phyloP scores from a whole-genome alignment of 2,888 invertebrate genomes.

The Timema cristinae region DNA sequence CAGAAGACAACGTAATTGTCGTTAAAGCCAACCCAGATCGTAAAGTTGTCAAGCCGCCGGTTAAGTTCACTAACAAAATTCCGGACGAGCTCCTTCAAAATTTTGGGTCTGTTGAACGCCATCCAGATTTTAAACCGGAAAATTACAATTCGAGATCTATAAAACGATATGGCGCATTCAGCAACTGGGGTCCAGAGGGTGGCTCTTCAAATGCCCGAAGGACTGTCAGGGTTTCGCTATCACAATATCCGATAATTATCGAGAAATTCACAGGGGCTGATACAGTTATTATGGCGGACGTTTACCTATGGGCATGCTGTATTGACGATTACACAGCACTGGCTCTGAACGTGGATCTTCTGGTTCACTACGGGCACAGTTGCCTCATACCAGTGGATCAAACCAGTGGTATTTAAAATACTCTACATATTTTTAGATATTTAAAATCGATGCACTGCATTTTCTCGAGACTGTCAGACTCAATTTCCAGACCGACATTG shows the following conservation, averaged over 20 bases:
- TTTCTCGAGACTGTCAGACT: slow-evolving; percentile 83
- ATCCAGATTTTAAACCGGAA: slow-evolving; percentile 71
- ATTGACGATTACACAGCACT: slow-evolving; percentile 94
- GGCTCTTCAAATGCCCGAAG: slow-evolving; percentile 97
- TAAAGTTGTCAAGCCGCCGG: slow-evolving; percentile 72
- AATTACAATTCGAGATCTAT: slow-evolving; percentile 97
- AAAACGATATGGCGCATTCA: slow-evolving; percentile 97
- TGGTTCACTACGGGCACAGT: slow-evolving; percentile 98
- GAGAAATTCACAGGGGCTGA: slow-evolving; percentile 85
- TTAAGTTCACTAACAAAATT: slow-evolving; percentile 70
- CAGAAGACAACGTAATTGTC: slow-evolving; percentile 47
- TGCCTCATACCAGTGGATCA: slow-evolving; percentile 89
- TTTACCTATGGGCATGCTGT: slow-evolving; percentile 99
- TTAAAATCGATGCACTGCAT: slow-evolving; percentile 89
- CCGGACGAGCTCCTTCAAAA: slow-evolving; percentile 76
- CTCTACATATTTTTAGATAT: slow-evolving; percentile 98
- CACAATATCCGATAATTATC: slow-evolving; percentile 88
- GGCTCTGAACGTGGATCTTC: slow-evolving; percentile 81
- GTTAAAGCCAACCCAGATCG: slow-evolving; percentile 74
- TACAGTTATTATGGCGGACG: slow-evolving; percentile 96
- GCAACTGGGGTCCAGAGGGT: slow-evolving; percentile 78
- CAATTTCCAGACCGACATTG: slow-evolving; percentile 61
- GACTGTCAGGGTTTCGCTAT: slow-evolving; percentile 88
- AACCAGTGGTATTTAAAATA: slow-evolving; percentile 79
- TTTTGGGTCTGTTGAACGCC: slow-evolving; percentile 64